These are phyloP conservation scores for Agrypnia vestita DNA, from an alignment of 1,140 invertebrate genomes.

Conservation along the genomic window DNA sequence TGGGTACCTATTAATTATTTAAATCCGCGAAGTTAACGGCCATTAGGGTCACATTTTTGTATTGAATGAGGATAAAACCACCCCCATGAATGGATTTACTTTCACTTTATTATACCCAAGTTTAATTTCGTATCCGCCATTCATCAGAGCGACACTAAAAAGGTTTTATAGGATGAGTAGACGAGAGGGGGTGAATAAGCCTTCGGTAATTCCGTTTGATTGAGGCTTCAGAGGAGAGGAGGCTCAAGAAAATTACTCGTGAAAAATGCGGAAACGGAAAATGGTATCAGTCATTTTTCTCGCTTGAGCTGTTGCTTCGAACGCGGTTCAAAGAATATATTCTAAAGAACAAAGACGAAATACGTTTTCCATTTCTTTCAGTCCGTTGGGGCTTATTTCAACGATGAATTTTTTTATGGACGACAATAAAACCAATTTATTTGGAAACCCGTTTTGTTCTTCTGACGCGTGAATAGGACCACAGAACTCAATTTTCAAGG, in stretches of 20 bases:
- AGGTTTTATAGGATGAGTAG: conserved; percentile 29
- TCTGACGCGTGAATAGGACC: too few species aligned
- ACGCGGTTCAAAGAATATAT: conserved; percentile 14
- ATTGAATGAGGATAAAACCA: not conserved
- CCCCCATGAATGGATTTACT: not conserved
- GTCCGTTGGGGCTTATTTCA: not conserved
- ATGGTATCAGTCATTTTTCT: conserved; percentile 14
- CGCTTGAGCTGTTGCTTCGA: not conserved
- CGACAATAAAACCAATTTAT: conserved; percentile 15
- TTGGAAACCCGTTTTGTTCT: not conserved
- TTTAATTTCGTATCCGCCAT: conserved; percentile 39
- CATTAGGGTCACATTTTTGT: too few species aligned
- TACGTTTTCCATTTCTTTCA: not conserved
- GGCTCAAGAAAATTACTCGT: conserved; percentile 55
- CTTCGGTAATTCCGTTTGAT: conserved; percentile 55
- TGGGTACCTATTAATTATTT: too few species aligned
- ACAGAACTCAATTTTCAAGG: too few species aligned
- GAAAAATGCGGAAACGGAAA: conserved; percentile 16
- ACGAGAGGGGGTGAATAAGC: conserved; percentile 44
- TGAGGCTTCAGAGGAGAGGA: conserved; percentile 42
- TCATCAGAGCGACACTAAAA: conserved; percentile 54
- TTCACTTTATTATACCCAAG: conserved; percentile 33
- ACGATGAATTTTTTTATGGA: not conserved
- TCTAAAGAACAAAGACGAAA: conserved; percentile 13
- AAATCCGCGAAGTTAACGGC: too few species aligned